Percentiles rank a stretch among this genome's conserved stretches.
These are phyloP conservation scores for Melanerpes formicivorus DNA, from an alignment of 2,113 vertebrate species.

Conservation along the genomic window DNA sequence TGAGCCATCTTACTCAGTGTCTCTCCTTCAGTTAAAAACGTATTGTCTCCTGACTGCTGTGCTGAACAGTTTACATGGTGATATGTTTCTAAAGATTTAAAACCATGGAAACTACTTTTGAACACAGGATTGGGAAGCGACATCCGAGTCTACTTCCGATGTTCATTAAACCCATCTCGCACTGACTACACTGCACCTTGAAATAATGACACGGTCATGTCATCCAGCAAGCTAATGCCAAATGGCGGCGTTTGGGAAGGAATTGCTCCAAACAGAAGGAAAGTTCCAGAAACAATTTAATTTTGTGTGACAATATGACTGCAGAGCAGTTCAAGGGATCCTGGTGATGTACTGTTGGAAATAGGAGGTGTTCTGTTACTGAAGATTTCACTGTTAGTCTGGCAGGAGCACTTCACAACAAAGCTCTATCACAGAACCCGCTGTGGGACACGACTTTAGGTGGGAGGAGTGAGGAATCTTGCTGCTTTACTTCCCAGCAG, in stretches of 20 bases:
- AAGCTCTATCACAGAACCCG: not conserved
- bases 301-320: not conserved
- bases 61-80: not conserved
- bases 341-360: not conserved
- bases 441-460: not conserved
- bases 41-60: fast-evolving
- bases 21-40: not conserved
- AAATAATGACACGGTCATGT: not conserved
- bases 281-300: not conserved
- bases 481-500: not conserved
- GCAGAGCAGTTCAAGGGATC: not conserved
- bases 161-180: not conserved
- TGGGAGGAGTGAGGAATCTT: not conserved
- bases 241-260: not conserved
- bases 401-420: not conserved
- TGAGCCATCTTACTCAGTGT: not conserved
- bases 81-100: not conserved
- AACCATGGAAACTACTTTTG: not conserved
- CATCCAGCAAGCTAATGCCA: not conserved
- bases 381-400: not conserved
- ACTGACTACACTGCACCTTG: fast-evolving
- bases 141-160: not conserved
- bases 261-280: not conserved
- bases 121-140: not conserved
- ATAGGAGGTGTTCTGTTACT: not conserved